Evolutionary conservation across 1,140 invertebrate genomes (phyloP), one percentile per base, ranked within the genome.

Genomic region (Caligus rogercresseyi): DNA sequence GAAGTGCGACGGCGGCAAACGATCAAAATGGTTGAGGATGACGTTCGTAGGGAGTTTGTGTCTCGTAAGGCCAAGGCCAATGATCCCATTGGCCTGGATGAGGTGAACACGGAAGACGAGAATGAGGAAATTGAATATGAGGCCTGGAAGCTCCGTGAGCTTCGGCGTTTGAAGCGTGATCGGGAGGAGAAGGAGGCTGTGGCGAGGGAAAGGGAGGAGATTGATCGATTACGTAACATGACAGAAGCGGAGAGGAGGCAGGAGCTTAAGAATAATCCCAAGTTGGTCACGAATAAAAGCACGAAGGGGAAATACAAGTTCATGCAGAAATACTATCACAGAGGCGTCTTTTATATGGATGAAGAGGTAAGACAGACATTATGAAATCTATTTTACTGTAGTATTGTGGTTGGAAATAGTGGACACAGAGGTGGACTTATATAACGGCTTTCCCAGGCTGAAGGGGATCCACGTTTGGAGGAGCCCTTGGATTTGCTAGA

Each of bases 251-350:
- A 99, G 71, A 78, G 92, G 56, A 77, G 87, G 54, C 80, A 85
- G 64, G 94, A 98, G 71, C 74, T 86, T 16, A 80, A 89, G 57
- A 73, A 85, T n/a, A 98, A 98, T 77, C 94, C 94, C 0, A 95
- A 94, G 75, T 64, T 80, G 13, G 79, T 98, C 25, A 93, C 89
- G 1, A 99, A 99, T 75, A 94, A 96, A 73, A 83, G 88, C 1
- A 78, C 82, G 1, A 99, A 99, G 77, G 95, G 95, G 61, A 98
- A 98, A 78, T 98, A 98, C 77, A 98, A 98, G 72, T 99, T 98
- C 74, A 75, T 99, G 65, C 96, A 99, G 76, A 99, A 99, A 72
- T 99, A 98, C 73, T 99, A 95, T 72, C 96, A 99, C 78, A 83
- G 96, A 69, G 96, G 95, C 74, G 93, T 89, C 0, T 99, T 98